Evolutionary conservation across 1,140 invertebrate genomes (phyloP), one percentile per base, ranked within the genome.

Genomic region (Saccostrea glomerata): DNA sequence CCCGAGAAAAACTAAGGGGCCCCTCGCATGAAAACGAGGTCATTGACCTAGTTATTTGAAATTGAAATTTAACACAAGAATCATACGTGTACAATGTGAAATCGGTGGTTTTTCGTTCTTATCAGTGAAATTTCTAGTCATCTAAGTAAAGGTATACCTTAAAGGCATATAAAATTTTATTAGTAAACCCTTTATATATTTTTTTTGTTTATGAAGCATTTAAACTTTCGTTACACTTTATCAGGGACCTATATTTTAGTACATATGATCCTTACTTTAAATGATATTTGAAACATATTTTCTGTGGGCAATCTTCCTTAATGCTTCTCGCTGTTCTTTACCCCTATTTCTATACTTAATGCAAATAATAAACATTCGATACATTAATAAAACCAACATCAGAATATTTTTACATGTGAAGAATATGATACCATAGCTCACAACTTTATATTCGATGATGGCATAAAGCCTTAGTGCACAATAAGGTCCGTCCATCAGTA

Each of bases 381-480:
- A 88, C 47, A 88, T 58, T 23, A 88, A 73, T 30, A 85, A 58
- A 66, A 73, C 66, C 23, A 88, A 63, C 17, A 98, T 97, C 92
- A 98, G 94, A 3, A 97, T 97, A 91, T 98, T 98, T 93, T 98
- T 97, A 94, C 97, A 97, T 90, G 97, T 98, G 94, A 98, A 98
- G 94, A 98, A 98, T 30, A 98, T 93, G 91, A 98, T 98, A 97
- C 98, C 98, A 92, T 98, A 98, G 90, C 97, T 98, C 83, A 98
- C 97, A 25, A 98, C 97, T 87, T 97, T 96, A 92, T 97, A 98
- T 88, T 98, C 97, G 0, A 97, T 95, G 55, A 98, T 98, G 30
- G 98, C 96, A 36, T 98, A 96, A 0, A 98, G 40, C 6, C 98
- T 95, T 91, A 98, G 97, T 0, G 96, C 97, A 2, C 98, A 94